phyloP scores from a whole-genome alignment of 2,888 invertebrate genomes.

The Drosophila koepferae region DNA sequence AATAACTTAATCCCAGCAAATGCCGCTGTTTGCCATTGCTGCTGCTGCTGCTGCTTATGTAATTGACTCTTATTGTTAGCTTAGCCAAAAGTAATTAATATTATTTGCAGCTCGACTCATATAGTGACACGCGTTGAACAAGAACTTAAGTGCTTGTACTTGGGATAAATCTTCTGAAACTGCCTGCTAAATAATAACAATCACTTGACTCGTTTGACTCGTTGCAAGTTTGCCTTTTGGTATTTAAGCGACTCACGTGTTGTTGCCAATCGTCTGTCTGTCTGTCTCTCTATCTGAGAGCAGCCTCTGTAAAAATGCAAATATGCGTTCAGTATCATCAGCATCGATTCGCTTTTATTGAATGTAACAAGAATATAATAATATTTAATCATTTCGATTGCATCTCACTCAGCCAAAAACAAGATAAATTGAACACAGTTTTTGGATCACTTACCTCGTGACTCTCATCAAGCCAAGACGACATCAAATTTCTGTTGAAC shows the following conservation, averaged over 20 bases:
- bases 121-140: constrained; percentile 20
- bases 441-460: constrained; percentile 6
- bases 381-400: constrained; percentile 4
- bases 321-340: constrained; percentile 11
- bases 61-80: constrained; percentile 48
- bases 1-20: constrained; percentile 41
- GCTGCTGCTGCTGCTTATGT: constrained; percentile 22
- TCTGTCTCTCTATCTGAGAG: background rate
- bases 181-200: constrained; percentile 2
- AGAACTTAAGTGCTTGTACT: constrained; percentile 14
- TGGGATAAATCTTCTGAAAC: constrained; percentile 16
- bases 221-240: constrained; percentile 61
- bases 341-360: constrained; percentile 10
- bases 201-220: constrained; percentile 61
- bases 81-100: constrained; percentile 32
- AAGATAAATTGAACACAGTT: background rate
- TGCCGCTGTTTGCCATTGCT: background rate
- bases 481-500: constrained; percentile 25
- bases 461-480: background rate
- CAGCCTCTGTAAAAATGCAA: constrained; percentile 23
- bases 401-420: background rate
- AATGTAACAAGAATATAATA: background rate
- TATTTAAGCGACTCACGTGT: constrained; percentile 71
- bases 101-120: constrained; percentile 4
- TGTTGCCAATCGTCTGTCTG: constrained; percentile 33